Base-by-base conservation (phyloP, 2,888 invertebrate genomes). In the Cheilosia vernalis region DNA sequence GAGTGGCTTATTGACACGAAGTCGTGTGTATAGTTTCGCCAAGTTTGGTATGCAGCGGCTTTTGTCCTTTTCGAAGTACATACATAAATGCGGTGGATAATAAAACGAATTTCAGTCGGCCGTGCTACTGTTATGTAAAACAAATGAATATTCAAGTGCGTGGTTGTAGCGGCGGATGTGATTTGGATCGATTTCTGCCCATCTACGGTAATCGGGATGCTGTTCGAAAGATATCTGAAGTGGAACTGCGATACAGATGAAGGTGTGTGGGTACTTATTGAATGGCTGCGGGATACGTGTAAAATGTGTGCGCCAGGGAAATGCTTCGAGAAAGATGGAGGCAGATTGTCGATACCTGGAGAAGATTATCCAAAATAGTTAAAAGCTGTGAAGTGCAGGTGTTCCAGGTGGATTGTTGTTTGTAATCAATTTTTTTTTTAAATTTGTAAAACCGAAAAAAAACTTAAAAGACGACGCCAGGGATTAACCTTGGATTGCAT, bases 1-100 rank as follows among this genome's bases (percentile, higher is more conserved):
- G 74, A 77, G 77, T 77, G 77, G 67, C 61, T 77, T 77, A 67
- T 67, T 77, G 67, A 77, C 77, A 60, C 15, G 64, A 40, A 58
- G 64, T 66, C 47, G 42, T 53, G 44, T 64, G 56, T n/a, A 30
- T 30, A 42, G 64, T 30, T 47, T 56, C 15, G 21, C 64, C 56
- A 64, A 74, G n/a, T 56, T 33, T 61, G 64, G 21, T 6, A 15
- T 73, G 21, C 30, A 47, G 64, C 64, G 64, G 44, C 47, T 74
- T 74, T 30, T 56, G 47, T 74, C 63, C 74, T 74, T 70, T 69
- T 40, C 9, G 15, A 27, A 15, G 15, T 40, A n/a, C n/a, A n/a
- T n/a, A n/a, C n/a, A n/a, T n/a, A 4, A 40, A 21, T 24, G n/a
- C 30, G 27, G 10, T n/a, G n/a, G 7, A n/a, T 4, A 15, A 47